phyloP scores from a whole-genome alignment of 2,888 invertebrate genomes.

The Anodontia alba region DNA sequence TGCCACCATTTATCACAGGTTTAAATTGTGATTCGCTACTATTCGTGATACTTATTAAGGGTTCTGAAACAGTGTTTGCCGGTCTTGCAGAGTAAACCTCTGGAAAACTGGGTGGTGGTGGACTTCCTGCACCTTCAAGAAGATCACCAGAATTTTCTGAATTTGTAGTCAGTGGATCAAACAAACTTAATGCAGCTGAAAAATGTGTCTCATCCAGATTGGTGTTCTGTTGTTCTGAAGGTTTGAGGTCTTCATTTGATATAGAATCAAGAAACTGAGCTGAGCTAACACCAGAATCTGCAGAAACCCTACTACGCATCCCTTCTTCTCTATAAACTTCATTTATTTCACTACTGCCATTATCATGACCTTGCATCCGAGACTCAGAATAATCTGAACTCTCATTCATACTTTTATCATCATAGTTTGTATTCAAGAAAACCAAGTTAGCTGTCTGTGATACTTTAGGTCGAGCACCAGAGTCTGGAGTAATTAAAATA shows the following conservation, averaged over 20 bases:
- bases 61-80: constrained; percentile 15
- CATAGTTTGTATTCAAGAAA: background rate
- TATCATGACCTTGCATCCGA: background rate
- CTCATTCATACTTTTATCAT: constrained; percentile 2
- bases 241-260: constrained; percentile 63
- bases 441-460: background rate
- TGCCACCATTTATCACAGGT: constrained; percentile 9
- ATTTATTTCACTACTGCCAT: background rate
- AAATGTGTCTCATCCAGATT: constrained; percentile 78
- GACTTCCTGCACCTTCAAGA: constrained; percentile 49
- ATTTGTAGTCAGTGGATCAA: constrained; percentile 70
- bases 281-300: constrained; percentile 55
- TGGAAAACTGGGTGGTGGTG: constrained; percentile 34
- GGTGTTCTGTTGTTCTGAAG: constrained; percentile 80
- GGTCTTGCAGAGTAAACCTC: constrained; percentile 25
- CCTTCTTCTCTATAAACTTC: background rate
- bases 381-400: background rate
- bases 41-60: constrained; percentile 11
- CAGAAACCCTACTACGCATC: constrained; percentile 32
- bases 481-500: constrained; percentile 33
- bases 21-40: constrained; percentile 1
- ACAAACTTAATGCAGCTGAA: constrained; percentile 76
- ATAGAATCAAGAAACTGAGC: constrained; percentile 51
- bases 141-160: constrained; percentile 41
- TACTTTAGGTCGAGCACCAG: constrained; percentile 56